phyloP scores from a whole-genome alignment of 1,140 invertebrate species.

The Drosophila tani region DNA sequence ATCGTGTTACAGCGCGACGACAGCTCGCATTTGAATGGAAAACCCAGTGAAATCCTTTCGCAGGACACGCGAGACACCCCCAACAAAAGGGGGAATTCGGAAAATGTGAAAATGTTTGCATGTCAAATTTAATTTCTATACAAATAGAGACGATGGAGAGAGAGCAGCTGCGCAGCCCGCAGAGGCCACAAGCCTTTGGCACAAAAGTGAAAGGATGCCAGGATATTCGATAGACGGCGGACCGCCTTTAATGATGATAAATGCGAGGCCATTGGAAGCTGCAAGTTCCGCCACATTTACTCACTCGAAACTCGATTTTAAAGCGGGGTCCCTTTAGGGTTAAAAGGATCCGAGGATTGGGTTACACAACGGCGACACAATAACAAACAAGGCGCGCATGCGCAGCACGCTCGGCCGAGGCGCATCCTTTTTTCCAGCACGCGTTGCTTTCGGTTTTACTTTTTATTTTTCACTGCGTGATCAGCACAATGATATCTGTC shows the following conservation, averaged over 20 bases:
- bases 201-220: conserved; percentile 70
- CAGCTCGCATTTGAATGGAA: conserved; percentile 28
- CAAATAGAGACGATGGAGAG: conserved; percentile 56
- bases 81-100: conserved; percentile 5
- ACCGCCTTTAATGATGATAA: conserved; percentile 80
- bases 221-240: conserved; percentile 24
- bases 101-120: conserved; percentile 67
- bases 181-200: conserved; percentile 69
- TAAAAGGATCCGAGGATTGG: conserved; percentile 62
- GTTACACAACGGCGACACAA: conserved; percentile 70
- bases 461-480: conserved; percentile 46
- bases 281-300: conserved; percentile 78
- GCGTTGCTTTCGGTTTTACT: conserved; percentile 53
- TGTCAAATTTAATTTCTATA: conserved; percentile 82
- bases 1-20: conserved; percentile 61
- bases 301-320: conserved; percentile 53
- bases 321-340: conserved; percentile 47
- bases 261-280: conserved; percentile 58
- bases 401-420: conserved; percentile 61
- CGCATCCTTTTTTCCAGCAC: conserved; percentile 65
- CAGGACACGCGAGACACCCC: conserved; percentile 24
- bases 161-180: conserved; percentile 65
- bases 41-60: conserved; percentile 65
- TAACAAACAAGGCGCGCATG: conserved; percentile 58
- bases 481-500: conserved; percentile 64